phyloP scores from a whole-genome alignment of 2,888 invertebrate species.

The Drosophila rellima region DNA sequence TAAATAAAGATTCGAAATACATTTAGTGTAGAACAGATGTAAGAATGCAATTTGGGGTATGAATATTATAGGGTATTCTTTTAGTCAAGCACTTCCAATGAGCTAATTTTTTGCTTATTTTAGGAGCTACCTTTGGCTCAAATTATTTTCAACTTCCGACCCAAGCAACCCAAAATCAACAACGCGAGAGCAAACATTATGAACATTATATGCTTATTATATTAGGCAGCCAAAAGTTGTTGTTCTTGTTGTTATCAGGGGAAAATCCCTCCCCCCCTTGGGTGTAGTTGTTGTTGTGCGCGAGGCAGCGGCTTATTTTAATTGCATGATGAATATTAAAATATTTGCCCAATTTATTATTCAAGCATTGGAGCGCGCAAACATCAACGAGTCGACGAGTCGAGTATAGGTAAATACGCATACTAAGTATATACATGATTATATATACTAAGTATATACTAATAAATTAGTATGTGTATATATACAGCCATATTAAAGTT shows the following conservation, averaged over 20 bases:
- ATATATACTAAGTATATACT: conserved; percentile 15
- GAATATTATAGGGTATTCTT: conserved; percentile 9
- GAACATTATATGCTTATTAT: conserved; percentile 71
- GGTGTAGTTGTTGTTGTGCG: conserved; percentile 20
- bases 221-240: conserved; percentile 63
- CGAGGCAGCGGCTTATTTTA: conserved; percentile 74
- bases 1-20: no score
- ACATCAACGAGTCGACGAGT: conserved; percentile 54
- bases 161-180: conserved; percentile 40
- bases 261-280: neutral
- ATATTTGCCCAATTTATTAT: conserved; percentile 83
- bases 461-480: conserved; percentile 7
- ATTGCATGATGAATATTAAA: conserved; percentile 85
- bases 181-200: conserved; percentile 28
- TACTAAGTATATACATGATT: conserved; percentile 19
- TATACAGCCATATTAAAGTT: no score
- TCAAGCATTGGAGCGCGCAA: conserved; percentile 72
- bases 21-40: no score
- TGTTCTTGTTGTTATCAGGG: conserved; percentile 1
- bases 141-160: conserved; percentile 43
- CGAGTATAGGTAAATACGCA: conserved; percentile 24
- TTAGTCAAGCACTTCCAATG: neutral
- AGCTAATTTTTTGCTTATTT: neutral
- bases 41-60: neutral
- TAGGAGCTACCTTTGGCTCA: conserved; percentile 29